These are phyloP conservation scores for Hylyphantes graminicola DNA, from an alignment of 1,140 invertebrate genomes.

Conservation along the genomic window DNA sequence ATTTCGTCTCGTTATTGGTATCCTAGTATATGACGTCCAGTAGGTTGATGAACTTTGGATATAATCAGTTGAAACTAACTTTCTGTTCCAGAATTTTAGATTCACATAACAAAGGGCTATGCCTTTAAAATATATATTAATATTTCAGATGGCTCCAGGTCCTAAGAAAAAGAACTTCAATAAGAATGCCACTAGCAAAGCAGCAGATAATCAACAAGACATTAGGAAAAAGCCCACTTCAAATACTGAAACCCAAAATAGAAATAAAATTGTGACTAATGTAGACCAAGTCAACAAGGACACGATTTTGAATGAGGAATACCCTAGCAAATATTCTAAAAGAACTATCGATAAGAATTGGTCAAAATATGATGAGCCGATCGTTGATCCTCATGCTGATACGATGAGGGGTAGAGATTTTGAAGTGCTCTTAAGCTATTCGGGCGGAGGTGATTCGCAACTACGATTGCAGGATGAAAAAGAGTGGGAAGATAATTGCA, in stretches of 20 bases:
- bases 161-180: conserved; percentile 42
- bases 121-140: neutral
- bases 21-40: no score
- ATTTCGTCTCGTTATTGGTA: no score
- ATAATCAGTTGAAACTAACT: neutral
- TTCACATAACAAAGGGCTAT: conserved; percentile 2
- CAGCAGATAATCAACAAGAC: neutral
- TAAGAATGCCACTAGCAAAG: neutral
- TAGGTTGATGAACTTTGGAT: neutral
- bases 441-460: conserved; percentile 28
- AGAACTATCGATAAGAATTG: conserved; percentile 29
- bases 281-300: neutral
- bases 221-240: conserved; percentile 13
- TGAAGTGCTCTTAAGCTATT: conserved; percentile 36
- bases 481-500: conserved; percentile 35
- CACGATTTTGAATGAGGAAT: neutral
- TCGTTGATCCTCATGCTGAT: conserved; percentile 35
- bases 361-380: conserved; percentile 44
- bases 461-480: conserved; percentile 44
- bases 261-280: neutral
- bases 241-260: conserved; percentile 10
- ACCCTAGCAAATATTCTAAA: conserved; percentile 9
- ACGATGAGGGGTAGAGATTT: conserved; percentile 40
- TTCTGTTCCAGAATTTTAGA: neutral
- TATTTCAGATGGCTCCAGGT: conserved; percentile 55